Percentiles rank a stretch among this genome's conserved stretches.
These are phyloP conservation scores for Ophiothrix spiculata DNA, from an alignment of 35 echinoderm and acorn worm genomes.

Conservation along the genomic window DNA sequence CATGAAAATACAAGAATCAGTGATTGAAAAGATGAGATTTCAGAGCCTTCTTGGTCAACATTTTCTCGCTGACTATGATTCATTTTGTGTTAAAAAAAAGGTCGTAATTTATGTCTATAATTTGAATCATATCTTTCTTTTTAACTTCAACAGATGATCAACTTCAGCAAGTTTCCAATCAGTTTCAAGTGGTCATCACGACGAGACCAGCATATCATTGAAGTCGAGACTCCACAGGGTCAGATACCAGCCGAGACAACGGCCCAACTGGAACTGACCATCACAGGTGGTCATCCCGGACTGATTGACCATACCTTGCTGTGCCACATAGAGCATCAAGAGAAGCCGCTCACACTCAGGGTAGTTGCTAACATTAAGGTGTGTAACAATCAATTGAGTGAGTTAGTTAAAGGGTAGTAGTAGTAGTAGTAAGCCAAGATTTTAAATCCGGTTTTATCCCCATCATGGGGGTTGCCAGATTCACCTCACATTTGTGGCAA, in stretches of 20 bases:
- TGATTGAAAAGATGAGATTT: too few species aligned
- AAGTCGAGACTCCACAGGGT: conserved; percentile 76
- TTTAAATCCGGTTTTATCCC: too few species aligned
- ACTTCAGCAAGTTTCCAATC: conserved; percentile 82
- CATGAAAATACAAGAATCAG: too few species aligned
- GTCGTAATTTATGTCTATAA: too few species aligned
- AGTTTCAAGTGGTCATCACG: conserved; percentile 70
- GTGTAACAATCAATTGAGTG: not conserved
- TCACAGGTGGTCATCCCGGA: conserved; percentile 68
- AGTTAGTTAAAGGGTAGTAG: too few species aligned
- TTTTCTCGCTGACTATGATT: too few species aligned
- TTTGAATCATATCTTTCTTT: not conserved
- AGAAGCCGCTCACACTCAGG: conserved; percentile 53
- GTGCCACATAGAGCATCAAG: conserved; percentile 74
- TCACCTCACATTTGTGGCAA: too few species aligned
- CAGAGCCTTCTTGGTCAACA: too few species aligned
- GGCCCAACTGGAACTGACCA: conserved; percentile 64
- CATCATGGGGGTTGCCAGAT: too few species aligned
- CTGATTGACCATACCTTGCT: conserved; percentile 72
- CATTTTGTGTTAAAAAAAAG: too few species aligned
- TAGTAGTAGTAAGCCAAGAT: too few species aligned
- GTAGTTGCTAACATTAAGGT: conserved; percentile 80
- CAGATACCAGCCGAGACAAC: conserved; percentile 65
- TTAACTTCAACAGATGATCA: conserved; percentile 74
- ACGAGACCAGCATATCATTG: conserved; percentile 80